Percentiles rank a stretch among this genome's conserved stretches.
phyloP scores from a whole-genome alignment of 92 coral and sea anemone genomes.

The Epizoanthus stellaris region DNA sequence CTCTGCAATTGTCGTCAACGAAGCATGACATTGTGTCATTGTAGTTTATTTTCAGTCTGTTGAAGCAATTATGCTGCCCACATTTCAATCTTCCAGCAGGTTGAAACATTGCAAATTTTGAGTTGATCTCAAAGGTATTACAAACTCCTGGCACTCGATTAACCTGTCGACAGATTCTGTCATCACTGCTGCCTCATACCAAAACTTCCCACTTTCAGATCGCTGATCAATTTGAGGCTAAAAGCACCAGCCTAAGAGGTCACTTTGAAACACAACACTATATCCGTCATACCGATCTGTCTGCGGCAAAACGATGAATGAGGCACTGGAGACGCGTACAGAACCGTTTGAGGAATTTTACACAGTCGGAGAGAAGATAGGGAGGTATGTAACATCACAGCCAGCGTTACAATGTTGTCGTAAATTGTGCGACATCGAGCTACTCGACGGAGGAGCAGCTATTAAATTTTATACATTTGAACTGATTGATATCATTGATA shows the following conservation, averaged over 20 bases:
- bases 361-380: constrained; percentile 85
- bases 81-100: not conserved
- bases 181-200: constrained; percentile 22
- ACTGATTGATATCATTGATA: constrained; percentile 1
- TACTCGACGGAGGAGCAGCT: not conserved
- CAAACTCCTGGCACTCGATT: not conserved
- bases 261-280: constrained; percentile 11
- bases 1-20: not conserved
- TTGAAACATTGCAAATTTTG: too few relatives aligned
- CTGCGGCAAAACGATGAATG: constrained; percentile 56
- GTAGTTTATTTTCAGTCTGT: constrained; percentile 10
- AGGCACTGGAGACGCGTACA: constrained; percentile 50
- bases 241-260: constrained; percentile 10
- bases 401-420: not conserved
- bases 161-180: not conserved
- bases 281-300: not conserved
- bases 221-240: not conserved
- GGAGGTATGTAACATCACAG: constrained; percentile 63
- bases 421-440: too few relatives aligned
- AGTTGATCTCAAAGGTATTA: not conserved
- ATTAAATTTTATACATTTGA: constrained; percentile 15
- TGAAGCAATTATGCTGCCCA: not conserved
- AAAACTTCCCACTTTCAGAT: not conserved
- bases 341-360: constrained; percentile 74
- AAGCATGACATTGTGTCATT: constrained; percentile 21